phyloP scores from a whole-genome alignment of 2,888 invertebrate species.

The Drymonia ruficornis region DNA sequence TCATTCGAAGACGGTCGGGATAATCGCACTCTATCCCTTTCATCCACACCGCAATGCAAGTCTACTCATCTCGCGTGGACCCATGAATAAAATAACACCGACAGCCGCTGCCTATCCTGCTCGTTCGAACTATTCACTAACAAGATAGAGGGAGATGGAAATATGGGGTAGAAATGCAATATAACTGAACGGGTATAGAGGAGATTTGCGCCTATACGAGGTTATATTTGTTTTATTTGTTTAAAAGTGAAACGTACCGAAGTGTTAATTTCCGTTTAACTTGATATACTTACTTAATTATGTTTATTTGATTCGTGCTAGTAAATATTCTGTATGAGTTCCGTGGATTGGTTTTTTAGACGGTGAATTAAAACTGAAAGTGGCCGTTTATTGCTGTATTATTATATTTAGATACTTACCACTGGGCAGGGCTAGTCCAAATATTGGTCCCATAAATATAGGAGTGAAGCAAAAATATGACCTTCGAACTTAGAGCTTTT shows the following conservation, averaged over 20 bases:
- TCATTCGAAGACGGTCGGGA: constrained; percentile 65
- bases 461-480: too few species aligned
- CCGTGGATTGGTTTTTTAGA: neutral
- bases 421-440: too few species aligned
- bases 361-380: neutral
- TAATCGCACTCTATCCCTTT: constrained; percentile 56
- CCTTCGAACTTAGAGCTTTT: too few species aligned
- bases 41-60: constrained; percentile 51
- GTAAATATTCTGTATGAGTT: constrained; percentile 28
- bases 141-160: constrained; percentile 54
- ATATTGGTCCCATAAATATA: too few species aligned
- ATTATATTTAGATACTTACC: too few species aligned
- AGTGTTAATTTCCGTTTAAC: constrained; percentile 73
- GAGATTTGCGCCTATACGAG: constrained; percentile 66
- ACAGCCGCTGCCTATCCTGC: constrained; percentile 61
- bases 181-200: constrained; percentile 65
- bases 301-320: constrained; percentile 36
- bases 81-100: constrained; percentile 75
- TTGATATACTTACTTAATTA: constrained; percentile 62
- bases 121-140: constrained; percentile 39
- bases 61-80: constrained; percentile 60
- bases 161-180: constrained; percentile 66
- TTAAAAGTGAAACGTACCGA: constrained; percentile 49
- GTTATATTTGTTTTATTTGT: constrained; percentile 68
- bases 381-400: too few species aligned